Evolutionary conservation across 1,140 invertebrate genomes (phyloP), one percentile per base, ranked within the genome.

Genomic region (Portunus trituberculatus): DNA sequence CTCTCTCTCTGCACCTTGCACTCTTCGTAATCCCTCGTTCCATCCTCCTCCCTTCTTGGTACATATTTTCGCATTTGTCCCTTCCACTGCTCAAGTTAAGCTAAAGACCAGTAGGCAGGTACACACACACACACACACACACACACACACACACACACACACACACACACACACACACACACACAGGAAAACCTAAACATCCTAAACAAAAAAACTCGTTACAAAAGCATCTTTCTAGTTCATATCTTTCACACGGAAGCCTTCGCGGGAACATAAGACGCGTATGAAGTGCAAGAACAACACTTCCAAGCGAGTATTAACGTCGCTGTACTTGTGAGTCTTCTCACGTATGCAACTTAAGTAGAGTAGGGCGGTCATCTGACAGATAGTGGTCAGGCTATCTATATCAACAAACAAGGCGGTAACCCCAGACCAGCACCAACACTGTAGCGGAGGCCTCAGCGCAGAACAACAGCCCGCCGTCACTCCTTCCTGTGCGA

Each of bases 131-230:
- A 59, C 48, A 52, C 48, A 52, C 52, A 59, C 52, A 12, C 52
- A 59, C 52, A 59, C 67, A 76, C 67, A 76, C 16, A 76, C 67
- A 76, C 16, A 76, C 67, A 76, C 67, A n/a, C 67, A 76, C 67
- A 76, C 67, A 76, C 67, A 76, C 67, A 76, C 67, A 76, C 67
- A 76, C 67, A 76, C 67, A 76, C 67, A 76, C 67, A 76, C 67
- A 76, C 67, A 76, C 67, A n/a, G n/a, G 20, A 76, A 7, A 76
- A 25, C 12, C 20, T 76, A 76, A 76, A 76, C 20, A 8, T 0
- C 16, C 12, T 10, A 4, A 59, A 12, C 48, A 59, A 2, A 59
- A 59, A 59, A 59, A 59, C 52, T 59, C 3, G 3, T 59, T 59
- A 10, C 52, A 59, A 4, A 59, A 59, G 12, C 52, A 59, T 59